A percentile compares a stretch with the other conserved stretches of the same genome.
Evolutionary conservation across 1,140 invertebrate species (phyloP).

Genomic region (Pomacea maculata): DNA sequence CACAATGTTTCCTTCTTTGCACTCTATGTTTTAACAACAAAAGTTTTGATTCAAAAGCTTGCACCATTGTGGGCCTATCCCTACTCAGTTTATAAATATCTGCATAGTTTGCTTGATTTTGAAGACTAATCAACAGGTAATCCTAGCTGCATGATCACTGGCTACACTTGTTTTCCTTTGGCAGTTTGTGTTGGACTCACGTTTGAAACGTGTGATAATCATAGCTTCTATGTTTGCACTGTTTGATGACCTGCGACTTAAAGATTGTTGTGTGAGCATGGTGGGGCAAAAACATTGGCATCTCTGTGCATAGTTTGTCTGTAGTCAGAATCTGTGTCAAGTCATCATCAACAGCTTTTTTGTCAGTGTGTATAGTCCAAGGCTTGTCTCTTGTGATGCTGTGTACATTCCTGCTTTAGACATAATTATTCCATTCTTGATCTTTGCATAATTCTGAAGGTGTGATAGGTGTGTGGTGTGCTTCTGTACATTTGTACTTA

Average conservation of each 20-base stretch:
- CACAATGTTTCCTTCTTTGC: no score
- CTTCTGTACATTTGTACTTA: background rate
- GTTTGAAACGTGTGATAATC: no score
- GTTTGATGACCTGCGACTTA: background rate
- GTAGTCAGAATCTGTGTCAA: background rate
- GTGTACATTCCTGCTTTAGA: constrained; percentile 12
- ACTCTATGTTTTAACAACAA: no score
- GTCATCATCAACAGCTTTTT: background rate
- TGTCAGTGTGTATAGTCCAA: background rate
- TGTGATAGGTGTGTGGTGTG: background rate
- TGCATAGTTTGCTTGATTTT: no score
- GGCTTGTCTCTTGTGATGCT: background rate
- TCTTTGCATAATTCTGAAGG: background rate
- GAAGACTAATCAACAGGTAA: no score
- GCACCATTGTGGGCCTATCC: no score
- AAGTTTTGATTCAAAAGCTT: no score
- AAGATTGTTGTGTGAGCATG: background rate
- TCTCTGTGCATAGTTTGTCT: background rate
- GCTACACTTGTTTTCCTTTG: no score
- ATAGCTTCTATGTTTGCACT: background rate
- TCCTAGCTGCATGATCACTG: no score
- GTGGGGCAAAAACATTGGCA: no score
- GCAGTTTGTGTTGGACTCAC: no score
- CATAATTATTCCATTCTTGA: background rate
- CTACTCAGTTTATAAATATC: no score